Conservation (phyloP, 2,797 vertebrate genomes). For the Xenentodon cancila region DNA sequence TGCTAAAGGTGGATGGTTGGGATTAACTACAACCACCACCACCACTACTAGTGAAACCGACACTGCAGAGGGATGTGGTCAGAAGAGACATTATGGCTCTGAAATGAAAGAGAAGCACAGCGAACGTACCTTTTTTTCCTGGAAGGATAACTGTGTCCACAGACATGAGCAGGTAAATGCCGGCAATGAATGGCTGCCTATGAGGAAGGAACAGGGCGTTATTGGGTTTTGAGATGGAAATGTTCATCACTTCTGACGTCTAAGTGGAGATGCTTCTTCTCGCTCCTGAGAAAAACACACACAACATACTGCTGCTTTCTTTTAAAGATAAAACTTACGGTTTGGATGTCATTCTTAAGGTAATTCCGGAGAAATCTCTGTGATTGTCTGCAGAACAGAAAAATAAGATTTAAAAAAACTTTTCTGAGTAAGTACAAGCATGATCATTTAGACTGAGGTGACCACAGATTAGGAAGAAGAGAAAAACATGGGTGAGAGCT, state of each 20-base stretch:
- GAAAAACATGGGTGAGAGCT: too few species aligned
- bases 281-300: too few species aligned
- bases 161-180: constrained; percentile 97
- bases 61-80: too few species aligned
- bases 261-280: too few species aligned
- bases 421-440: neutral
- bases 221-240: too few species aligned
- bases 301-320: too few species aligned
- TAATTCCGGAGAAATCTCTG: constrained; percentile 94
- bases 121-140: constrained; percentile 87
- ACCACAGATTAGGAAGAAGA: too few species aligned
- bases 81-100: neutral
- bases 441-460: neutral
- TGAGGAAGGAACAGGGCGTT: constrained; percentile 26
- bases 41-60: too few species aligned
- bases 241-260: too few species aligned
- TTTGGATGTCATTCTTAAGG: constrained; percentile 90
- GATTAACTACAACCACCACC: too few species aligned
- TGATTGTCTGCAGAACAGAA: constrained; percentile 87
- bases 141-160: constrained; percentile 90
- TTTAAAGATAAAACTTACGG: constrained; percentile 82
- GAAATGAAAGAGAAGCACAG: neutral
- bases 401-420: neutral
- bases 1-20: too few species aligned
- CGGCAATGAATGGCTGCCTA: constrained; percentile 96